These are phyloP conservation scores for Epirrhoe tristata DNA, from an alignment of 2,888 invertebrate genomes.

Conservation along the genomic window DNA sequence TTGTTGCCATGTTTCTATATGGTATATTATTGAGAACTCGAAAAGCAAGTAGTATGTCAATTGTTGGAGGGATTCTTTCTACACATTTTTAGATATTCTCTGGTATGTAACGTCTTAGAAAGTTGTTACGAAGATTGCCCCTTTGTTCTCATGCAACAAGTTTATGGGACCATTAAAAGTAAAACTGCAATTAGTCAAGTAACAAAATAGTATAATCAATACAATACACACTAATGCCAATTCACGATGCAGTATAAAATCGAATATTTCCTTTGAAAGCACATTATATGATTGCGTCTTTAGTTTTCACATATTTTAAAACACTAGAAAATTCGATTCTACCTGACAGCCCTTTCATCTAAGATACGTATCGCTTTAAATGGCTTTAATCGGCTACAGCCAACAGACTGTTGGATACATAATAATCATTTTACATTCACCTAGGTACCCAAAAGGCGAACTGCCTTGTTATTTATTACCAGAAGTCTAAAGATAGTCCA, in stretches of 20 bases:
- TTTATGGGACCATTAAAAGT: slow-evolving; percentile 6
- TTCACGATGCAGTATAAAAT: slow-evolving; percentile 14
- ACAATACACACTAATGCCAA: slow-evolving; percentile 32
- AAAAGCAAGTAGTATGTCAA: too few species aligned
- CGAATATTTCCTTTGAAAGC: slow-evolving; percentile 9
- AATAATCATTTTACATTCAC: slow-evolving; percentile 9
- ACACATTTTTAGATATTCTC: too few species aligned
- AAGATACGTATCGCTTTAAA: slow-evolving; percentile 6
- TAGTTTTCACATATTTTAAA: background rate
- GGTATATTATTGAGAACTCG: too few species aligned
- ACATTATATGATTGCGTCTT: background rate
- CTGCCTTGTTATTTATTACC: background rate
- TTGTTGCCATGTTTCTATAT: too few species aligned
- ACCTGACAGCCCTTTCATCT: slow-evolving; percentile 3
- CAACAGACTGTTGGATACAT: slow-evolving; percentile 10
- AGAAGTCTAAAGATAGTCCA: background rate
- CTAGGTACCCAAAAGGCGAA: slow-evolving; percentile 26
- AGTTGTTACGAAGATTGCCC: background rate
- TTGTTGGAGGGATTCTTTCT: too few species aligned
- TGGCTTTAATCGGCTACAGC: slow-evolving; percentile 22
- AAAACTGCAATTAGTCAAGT: slow-evolving; percentile 29
- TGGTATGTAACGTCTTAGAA: background rate
- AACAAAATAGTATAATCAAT: slow-evolving; percentile 35
- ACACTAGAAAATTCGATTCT: slow-evolving; percentile 5
- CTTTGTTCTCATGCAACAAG: background rate